Evolutionary conservation across 1,140 invertebrate species (phyloP).

Genomic region (Polyergus mexicanus): DNA sequence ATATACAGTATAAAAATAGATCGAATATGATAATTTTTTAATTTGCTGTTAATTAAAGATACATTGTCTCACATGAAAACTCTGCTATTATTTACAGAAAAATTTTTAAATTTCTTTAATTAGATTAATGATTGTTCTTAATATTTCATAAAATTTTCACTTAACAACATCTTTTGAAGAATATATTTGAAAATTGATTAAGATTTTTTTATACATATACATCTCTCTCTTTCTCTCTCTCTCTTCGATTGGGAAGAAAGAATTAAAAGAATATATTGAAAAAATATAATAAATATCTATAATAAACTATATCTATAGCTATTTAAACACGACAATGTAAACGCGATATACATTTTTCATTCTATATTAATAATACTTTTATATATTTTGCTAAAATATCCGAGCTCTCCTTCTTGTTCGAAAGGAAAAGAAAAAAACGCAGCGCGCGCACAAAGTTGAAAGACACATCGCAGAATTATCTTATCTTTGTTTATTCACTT

Average conservation of each 20-base stretch:
- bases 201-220: not conserved
- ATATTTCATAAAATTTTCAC: constrained; percentile 19
- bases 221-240: too few relatives aligned
- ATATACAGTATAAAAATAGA: not conserved
- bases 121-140: not conserved
- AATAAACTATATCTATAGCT: not conserved
- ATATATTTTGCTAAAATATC: not conserved
- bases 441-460: not conserved
- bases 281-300: not conserved
- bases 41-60: not conserved
- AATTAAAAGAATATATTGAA: not conserved
- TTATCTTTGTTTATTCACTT: constrained; percentile 58
- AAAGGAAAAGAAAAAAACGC: not conserved
- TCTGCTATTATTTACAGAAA: not conserved
- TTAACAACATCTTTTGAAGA: not conserved
- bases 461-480: constrained; percentile 35
- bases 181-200: not conserved
- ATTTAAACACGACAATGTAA: not conserved
- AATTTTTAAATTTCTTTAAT: not conserved
- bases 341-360: not conserved
- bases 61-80: not conserved
- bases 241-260: not conserved
- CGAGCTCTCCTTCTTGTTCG: not conserved
- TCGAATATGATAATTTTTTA: not conserved
- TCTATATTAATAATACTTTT: not conserved